A percentile compares a stretch with the other conserved stretches of the same genome.
These are phyloP conservation scores for Halcyon senegalensis DNA, from an alignment of 2,113 vertebrate genomes.

Conservation along the genomic window DNA sequence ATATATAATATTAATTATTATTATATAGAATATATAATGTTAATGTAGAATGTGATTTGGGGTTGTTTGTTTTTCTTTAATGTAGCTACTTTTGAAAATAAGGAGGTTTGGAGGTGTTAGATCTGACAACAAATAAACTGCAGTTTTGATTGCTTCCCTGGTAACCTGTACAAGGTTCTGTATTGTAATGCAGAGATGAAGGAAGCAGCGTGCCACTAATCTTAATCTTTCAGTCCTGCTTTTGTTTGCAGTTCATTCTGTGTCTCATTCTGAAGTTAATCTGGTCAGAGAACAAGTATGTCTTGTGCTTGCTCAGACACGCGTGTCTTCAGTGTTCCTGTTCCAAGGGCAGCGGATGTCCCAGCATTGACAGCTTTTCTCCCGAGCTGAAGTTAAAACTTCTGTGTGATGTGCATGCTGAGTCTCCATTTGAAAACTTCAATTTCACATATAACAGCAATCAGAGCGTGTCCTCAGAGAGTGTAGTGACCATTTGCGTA, in stretches of 20 bases:
- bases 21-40: background rate
- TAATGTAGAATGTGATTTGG: background rate
- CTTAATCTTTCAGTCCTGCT: background rate
- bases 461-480: background rate
- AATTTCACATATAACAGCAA: background rate
- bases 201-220: background rate
- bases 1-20: too few species aligned
- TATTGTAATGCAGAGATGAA: background rate
- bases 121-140: background rate
- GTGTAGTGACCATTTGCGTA: background rate
- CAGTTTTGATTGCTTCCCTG: background rate
- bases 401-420: fast-evolving
- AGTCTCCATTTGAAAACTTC: background rate
- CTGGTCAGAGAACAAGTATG: background rate
- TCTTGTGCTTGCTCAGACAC: background rate
- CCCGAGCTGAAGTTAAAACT: background rate
- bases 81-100: background rate
- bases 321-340: background rate
- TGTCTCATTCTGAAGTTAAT: background rate
- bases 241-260: background rate
- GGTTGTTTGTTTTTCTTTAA: background rate
- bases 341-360: background rate
- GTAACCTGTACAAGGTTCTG: background rate
- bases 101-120: background rate
- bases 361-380: background rate